Base-by-base conservation (phyloP, 1,140 invertebrate genomes). In the Belonocnema kinseyi region DNA sequence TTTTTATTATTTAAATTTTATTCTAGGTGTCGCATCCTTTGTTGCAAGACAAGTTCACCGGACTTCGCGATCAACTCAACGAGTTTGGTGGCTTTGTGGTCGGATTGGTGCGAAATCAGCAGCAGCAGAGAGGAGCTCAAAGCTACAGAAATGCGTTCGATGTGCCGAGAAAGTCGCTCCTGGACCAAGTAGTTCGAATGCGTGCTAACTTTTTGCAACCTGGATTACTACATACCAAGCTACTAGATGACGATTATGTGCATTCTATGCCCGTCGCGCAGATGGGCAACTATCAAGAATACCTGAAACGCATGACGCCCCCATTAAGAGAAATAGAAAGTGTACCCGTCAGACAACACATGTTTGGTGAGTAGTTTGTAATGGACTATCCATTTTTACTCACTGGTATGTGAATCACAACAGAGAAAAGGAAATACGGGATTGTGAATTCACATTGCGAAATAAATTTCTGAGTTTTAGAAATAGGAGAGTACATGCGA, bases 221-320 rank as follows among this genome's bases (percentile, higher is more conserved):
- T 40, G 93, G 95, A 5, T 91, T 96, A 14, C 92, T 92, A 26
- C 93, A 95, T 80, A 95, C 94, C 1, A 95, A 95, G 83, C 89
- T 98, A 52, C 93, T 97, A 74, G 97, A 98, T 88, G 97, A 98
- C 86, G 98, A 99, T 92, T 95, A 96, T 79, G 93, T 97, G 13
- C 98, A 99, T 90, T 98, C 96, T 78, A 95, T 99, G 93, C 98
- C 98, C 2, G 97, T 99, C 21, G 95, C 97, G 70, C 97, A 99
- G 90, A 99, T 99, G 98, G 98, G 98, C 84, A 99, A 99, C 92
- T 99, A 99, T 91, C 98, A 99, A 91, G 98, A 99, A 90, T 99
- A 99, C 89, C 92, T 99, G 50, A 99, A 99, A 92, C 95, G 97
- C 71, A 96, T 97, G 93, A 96, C 97, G 72, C 96, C 97, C 51